Evolutionary conservation across 1,140 invertebrate species (phyloP), one percentile per base, ranked within the genome.

Genomic region (Yoshiicerus persimilis): DNA sequence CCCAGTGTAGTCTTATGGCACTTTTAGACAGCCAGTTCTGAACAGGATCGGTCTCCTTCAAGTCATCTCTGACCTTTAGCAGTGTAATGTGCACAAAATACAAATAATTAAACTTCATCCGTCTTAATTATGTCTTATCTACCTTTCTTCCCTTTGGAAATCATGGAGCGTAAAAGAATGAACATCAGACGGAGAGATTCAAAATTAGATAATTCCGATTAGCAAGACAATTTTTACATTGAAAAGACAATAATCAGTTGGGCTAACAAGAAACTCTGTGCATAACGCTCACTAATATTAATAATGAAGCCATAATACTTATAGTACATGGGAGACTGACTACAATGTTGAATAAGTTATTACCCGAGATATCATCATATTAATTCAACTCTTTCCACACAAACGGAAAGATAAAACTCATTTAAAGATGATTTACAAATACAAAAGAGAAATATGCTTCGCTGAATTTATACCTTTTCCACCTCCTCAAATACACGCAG

Each of bases 401-500:
- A 16, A 6, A n/a, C n/a, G n/a, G n/a, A n/a, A 13, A 77, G 34
- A 77, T 16, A n/a, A 77, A 77, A 36, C 27, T 77, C 27, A 77
- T 32, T 56, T n/a, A 77, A 30, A 32, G 11, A 77, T 32, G 34
- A 75, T 75, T 30, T 75, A 23, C 3, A 27, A 34, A n/a, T n/a
- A n/a, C n/a, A 11, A 77, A 25, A 36, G 5, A 9, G 20, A 11
- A 83, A 84, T 10, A 84, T 38, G 83, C 4, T 64, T 86, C 23
- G 32, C 41, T 47, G 41, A 9, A 25, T 11, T 36, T 20, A 70
- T 39, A 91, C 90, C 87, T 88, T 83, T 87, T 91, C 90, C 8
- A 91, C 90, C 84, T 88, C 88, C 20, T 86, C 16, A 30, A 94
- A 92, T 16, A 94, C 94, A 62, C 94, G 87, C 10, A 94, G 87